Evolutionary conservation across 37 sponge, comb jelly and placozoan species (phyloP), one percentile per base, ranked within the genome.

Genomic region (Hormiphora californensis): DNA sequence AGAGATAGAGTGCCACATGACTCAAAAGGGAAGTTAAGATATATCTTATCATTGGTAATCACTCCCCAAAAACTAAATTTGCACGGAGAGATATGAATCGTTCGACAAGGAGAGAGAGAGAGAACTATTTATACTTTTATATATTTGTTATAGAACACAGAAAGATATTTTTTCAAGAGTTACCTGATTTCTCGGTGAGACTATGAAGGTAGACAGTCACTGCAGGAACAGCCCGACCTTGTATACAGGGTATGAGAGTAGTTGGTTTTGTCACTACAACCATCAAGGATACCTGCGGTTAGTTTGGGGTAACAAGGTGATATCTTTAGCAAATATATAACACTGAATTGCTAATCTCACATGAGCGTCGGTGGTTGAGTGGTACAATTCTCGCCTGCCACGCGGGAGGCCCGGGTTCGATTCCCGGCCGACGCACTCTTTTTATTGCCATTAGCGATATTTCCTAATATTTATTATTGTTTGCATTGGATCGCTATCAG

Each of bases 321-420:
- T 17, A 49, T 49, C 9, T 15, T 15, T 15, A 49, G 53, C 15
- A 49, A 21, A 57, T 57, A 57, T 19, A 12, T 21, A 57, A 30
- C 61, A 5, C 27, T 30, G 15, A 57, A 57, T 19, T 57, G 9
- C 4, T 4, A 15, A 15, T 28, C 23, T 30, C n/a, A 12, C 61
- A 57, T 28, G 30, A 73, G 81, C 81, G 81, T 73, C 81, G 81
- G 81, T 73, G 81, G 81, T 73, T 73, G 81, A 73, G 81, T 73
- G 81, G 81, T 73, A 73, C 81, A 73, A 73, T 73, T 73, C 81
- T 73, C 81, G 81, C 81, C 81, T 73, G 81, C 81, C 81, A 73
- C 81, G 81, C 81, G 81, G 81, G 81, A 73, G 81, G 81, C 81
- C 81, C 81, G 81, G 81, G 81, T 73, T 73, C 81, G 81, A 73